phyloP scores from a whole-genome alignment of 2,888 invertebrate genomes.

The Acanthosoma haemorrhoidale region DNA sequence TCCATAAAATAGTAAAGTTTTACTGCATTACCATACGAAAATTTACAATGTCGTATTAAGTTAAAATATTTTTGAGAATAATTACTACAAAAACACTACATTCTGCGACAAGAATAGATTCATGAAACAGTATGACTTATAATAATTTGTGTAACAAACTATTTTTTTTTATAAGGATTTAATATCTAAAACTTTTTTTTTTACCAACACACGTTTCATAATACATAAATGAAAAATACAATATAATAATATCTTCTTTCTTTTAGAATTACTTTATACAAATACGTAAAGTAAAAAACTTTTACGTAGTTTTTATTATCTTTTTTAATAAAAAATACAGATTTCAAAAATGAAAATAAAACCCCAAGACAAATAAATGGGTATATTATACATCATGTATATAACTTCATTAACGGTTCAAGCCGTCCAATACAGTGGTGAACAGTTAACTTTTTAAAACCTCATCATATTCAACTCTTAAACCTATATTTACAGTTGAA shows the following conservation, averaged over 20 bases:
- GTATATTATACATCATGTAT: slow-evolving; percentile 8
- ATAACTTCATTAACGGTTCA: neutral
- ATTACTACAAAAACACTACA: too few relatives aligned
- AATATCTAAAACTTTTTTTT: slow-evolving; percentile 19
- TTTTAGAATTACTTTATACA: slow-evolving; percentile 24
- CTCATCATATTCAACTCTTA: neutral
- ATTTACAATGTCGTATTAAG: too few relatives aligned
- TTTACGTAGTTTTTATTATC: neutral
- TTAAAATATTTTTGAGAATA: too few relatives aligned
- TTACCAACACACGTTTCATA: slow-evolving; percentile 28
- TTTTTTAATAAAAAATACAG: neutral
- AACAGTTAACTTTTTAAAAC: neutral
- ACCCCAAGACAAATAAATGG: slow-evolving; percentile 5
- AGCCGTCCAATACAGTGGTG: neutral
- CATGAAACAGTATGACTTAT: neutral
- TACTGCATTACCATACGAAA: too few relatives aligned
- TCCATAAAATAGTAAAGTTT: too few relatives aligned
- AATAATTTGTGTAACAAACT: neutral
- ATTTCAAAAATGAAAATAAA: neutral
- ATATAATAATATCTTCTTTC: slow-evolving; percentile 21
- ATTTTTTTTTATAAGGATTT: slow-evolving; percentile 20
- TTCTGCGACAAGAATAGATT: too few relatives aligned
- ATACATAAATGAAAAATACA: slow-evolving; percentile 29
- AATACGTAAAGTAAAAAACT: slow-evolving; percentile 22
- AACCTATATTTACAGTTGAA: slow-evolving; percentile 8